Evolutionary conservation across 2,888 invertebrate genomes (phyloP).

Genomic region (Erannis defoliaria): DNA sequence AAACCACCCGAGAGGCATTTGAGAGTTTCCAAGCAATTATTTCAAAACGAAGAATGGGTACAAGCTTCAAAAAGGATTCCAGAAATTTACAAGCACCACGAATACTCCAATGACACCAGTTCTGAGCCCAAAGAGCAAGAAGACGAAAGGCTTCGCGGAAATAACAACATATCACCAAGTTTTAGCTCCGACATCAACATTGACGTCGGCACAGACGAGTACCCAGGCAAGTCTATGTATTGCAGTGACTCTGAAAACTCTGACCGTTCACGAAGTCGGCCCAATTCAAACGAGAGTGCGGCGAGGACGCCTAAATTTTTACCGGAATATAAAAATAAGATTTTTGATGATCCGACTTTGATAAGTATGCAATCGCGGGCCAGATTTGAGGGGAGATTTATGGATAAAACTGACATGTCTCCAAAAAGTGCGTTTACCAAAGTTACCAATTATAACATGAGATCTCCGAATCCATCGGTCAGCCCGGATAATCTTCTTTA

Average conservation of each 20-base stretch:
- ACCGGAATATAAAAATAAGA: conserved; percentile 85
- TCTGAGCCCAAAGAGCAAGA: conserved; percentile 74
- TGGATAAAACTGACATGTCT: conserved; percentile 82
- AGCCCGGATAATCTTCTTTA: conserved; percentile 93
- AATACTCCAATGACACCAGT: conserved; percentile 72
- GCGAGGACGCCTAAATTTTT: conserved; percentile 83
- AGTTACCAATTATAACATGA: conserved; percentile 85
- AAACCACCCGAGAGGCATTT: conserved; percentile 87
- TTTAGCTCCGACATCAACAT: conserved; percentile 83
- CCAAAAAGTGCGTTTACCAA: conserved; percentile 95
- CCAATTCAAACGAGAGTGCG: conserved; percentile 86
- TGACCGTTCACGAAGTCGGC: conserved; percentile 80
- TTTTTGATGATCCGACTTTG: conserved; percentile 87
- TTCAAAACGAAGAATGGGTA: conserved; percentile 81
- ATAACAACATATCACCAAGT: conserved; percentile 80
- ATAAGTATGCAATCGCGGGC: conserved; percentile 84
- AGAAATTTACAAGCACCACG: conserved; percentile 79
- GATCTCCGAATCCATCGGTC: conserved; percentile 90
- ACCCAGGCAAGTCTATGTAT: conserved; percentile 78
- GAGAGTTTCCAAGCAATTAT: conserved; percentile 82
- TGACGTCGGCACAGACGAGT: conserved; percentile 84
- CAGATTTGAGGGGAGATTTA: conserved; percentile 77
- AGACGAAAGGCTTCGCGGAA: conserved; percentile 74
- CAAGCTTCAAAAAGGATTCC: conserved; percentile 73
- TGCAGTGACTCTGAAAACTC: conserved; percentile 84